These are phyloP conservation scores for Luperina nickerlii DNA, from an alignment of 2,888 invertebrate species.

Conservation along the genomic window DNA sequence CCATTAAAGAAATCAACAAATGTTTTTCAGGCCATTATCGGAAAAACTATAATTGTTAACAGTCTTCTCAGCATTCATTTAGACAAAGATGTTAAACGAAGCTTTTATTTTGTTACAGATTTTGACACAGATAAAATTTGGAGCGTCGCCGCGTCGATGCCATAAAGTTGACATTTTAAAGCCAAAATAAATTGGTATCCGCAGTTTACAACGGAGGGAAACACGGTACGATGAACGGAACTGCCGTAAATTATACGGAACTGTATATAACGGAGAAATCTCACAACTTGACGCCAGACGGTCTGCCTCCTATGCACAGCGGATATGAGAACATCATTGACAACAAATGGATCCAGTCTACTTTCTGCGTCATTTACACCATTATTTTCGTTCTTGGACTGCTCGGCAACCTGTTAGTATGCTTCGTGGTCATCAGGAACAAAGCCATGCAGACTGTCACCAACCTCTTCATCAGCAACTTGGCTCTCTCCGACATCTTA, in stretches of 20 bases:
- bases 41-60: slow-evolving; percentile 57
- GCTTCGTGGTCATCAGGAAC: slow-evolving; percentile 97
- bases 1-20: slow-evolving; percentile 46
- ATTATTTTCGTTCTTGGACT: slow-evolving; percentile 97
- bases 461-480: slow-evolving; percentile 98
- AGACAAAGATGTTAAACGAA: slow-evolving; percentile 72
- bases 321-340: slow-evolving; percentile 90
- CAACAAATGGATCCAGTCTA: slow-evolving; percentile 92
- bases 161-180: slow-evolving; percentile 80
- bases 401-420: slow-evolving; percentile 97
- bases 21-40: slow-evolving; percentile 37
- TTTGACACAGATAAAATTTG: slow-evolving; percentile 75
- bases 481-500: slow-evolving; percentile 98
- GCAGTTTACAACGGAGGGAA: slow-evolving; percentile 73
- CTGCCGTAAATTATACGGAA: slow-evolving; percentile 75
- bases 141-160: slow-evolving; percentile 65
- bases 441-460: slow-evolving; percentile 99
- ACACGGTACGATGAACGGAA: slow-evolving; percentile 81
- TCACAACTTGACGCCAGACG: slow-evolving; percentile 72
- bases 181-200: slow-evolving; percentile 76
- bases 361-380: slow-evolving; percentile 94
- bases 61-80: slow-evolving; percentile 53
- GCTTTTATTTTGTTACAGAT: slow-evolving; percentile 86
- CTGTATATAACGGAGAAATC: slow-evolving; percentile 73
- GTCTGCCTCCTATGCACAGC: slow-evolving; percentile 70